Evolutionary conservation across 23 tunicate species (phyloP).

Genomic region (Ascidia mentula): DNA sequence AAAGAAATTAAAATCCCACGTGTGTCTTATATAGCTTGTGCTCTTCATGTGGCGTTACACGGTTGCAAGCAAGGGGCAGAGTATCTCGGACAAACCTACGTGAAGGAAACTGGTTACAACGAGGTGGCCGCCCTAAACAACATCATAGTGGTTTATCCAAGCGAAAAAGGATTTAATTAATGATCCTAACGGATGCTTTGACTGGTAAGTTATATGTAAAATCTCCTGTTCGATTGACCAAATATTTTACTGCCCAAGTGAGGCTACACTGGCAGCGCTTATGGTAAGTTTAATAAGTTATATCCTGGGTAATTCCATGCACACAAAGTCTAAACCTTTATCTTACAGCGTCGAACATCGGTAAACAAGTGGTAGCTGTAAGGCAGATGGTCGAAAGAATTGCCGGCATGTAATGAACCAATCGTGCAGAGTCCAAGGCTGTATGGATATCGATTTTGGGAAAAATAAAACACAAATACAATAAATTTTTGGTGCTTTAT

Average conservation of each 20-base stretch:
- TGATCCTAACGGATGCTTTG: constrained; percentile 90
- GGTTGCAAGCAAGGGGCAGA: constrained; percentile 71
- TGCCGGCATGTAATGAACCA: constrained; percentile 17
- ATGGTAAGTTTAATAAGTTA: too few relatives aligned
- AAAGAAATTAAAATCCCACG: background rate
- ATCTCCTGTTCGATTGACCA: too few relatives aligned
- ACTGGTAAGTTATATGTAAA: constrained; percentile 67
- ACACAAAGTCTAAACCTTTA: too few relatives aligned
- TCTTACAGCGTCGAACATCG: constrained; percentile 44
- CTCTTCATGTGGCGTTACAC: constrained; percentile 64
- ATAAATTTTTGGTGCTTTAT: too few relatives aligned
- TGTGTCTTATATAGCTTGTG: constrained; percentile 70
- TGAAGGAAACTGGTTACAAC: constrained; percentile 60
- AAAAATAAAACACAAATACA: too few relatives aligned
- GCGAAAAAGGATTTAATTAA: constrained; percentile 28
- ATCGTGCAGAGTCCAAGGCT: too few relatives aligned
- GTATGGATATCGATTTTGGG: too few relatives aligned
- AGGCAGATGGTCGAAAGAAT: constrained; percentile 55
- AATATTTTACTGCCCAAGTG: constrained; percentile 56
- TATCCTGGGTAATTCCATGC: too few relatives aligned
- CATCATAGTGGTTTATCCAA: constrained; percentile 76
- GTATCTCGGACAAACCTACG: constrained; percentile 48
- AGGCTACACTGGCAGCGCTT: constrained; percentile 63
- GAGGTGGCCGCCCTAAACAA: constrained; percentile 69
- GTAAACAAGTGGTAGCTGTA: constrained; percentile 51